Conservation (phyloP, 2,113 vertebrate species). For the Cariama cristata region DNA sequence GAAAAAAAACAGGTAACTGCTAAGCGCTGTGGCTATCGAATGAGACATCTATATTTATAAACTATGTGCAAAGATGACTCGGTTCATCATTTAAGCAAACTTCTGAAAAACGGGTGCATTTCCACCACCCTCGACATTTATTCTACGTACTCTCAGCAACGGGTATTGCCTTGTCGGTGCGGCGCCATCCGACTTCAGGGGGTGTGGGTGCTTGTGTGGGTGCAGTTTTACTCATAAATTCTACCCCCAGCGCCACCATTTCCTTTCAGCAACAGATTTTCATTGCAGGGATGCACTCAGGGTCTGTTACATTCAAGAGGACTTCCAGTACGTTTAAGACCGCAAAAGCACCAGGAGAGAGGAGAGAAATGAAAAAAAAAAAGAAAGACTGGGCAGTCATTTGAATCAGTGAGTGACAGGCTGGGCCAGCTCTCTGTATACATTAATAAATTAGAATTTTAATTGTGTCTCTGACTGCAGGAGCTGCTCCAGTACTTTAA, state of each 20-base stretch:
- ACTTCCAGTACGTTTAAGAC: conserved; percentile 59
- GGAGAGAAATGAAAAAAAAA: not conserved
- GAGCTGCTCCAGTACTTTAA: conserved; percentile 88
- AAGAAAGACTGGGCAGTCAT: conserved; percentile 83
- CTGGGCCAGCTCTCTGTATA: conserved; percentile 93
- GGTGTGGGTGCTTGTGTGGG: not conserved
- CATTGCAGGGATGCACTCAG: conserved; percentile 47
- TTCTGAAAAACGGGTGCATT: not conserved
- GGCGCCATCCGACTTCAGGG: not conserved
- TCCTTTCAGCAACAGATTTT: conserved; percentile 44
- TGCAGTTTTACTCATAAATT: conserved; percentile 31
- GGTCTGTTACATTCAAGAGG: conserved; percentile 66
- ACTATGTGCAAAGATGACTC: conserved; percentile 5
- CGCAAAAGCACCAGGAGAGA: conserved; percentile 70
- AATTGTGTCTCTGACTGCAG: conserved; percentile 93
- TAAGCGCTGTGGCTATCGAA: not conserved
- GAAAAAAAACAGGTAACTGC: not conserved
- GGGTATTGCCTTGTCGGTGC: not conserved
- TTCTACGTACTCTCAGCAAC: not conserved
- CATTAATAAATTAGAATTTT: conserved; percentile 99
- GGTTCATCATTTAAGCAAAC: conserved; percentile 51
- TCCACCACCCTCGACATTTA: not conserved
- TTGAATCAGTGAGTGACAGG: conserved; percentile 95
- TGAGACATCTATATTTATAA: not conserved
- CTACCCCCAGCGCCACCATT: not conserved